phyloP scores from a whole-genome alignment of 2,888 invertebrate genomes.

The Scrobipalpa costella region DNA sequence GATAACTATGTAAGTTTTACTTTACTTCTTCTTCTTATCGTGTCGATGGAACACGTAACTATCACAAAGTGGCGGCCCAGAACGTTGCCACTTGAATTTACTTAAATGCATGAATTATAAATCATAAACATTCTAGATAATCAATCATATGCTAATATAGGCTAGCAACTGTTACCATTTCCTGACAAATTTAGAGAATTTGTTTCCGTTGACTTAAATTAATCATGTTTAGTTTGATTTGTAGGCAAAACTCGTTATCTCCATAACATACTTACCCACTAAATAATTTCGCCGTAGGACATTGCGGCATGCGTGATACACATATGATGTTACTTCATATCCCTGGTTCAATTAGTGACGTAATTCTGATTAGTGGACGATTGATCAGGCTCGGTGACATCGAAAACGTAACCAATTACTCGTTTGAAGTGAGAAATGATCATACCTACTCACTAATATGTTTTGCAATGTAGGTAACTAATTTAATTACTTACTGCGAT shows the following conservation, averaged over 20 bases:
- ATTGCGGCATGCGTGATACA: constrained; percentile 40
- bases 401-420: constrained; percentile 48
- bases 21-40: no score
- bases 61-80: no score
- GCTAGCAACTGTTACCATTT: constrained; percentile 4
- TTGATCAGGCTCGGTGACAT: constrained; percentile 46
- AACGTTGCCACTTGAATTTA: no score
- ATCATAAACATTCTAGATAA: background rate
- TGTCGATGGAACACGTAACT: no score
- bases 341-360: constrained; percentile 43
- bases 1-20: constrained; percentile 82
- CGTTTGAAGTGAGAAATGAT: constrained; percentile 40
- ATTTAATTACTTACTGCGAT: constrained; percentile 18
- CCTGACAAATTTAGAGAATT: constrained; percentile 4
- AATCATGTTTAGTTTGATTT: constrained; percentile 13
- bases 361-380: constrained; percentile 49
- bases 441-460: constrained; percentile 26
- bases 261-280: constrained; percentile 1
- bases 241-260: background rate
- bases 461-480: constrained; percentile 21
- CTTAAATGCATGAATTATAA: constrained; percentile 10
- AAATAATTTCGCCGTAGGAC: constrained; percentile 34
- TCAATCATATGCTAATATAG: constrained; percentile 1
- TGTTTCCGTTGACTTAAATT: constrained; percentile 1
- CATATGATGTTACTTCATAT: constrained; percentile 47